Evolutionary conservation across 2,888 invertebrate species (phyloP).

Genomic region (Drosophila anomelani): DNA sequence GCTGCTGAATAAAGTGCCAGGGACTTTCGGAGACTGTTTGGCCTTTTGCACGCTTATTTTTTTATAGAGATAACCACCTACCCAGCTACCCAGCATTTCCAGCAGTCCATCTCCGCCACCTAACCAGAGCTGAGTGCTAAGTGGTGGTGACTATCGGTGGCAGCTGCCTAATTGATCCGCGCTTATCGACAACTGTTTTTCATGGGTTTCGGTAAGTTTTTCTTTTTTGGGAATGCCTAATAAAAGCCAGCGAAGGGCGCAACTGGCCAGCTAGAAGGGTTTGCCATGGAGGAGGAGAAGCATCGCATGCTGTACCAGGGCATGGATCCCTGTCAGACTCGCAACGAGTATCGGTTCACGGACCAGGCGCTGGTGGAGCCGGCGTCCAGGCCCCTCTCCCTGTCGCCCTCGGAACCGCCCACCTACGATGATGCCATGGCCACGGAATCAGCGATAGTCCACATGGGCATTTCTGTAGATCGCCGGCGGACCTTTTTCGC

Average conservation of each 20-base stretch:
- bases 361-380: background rate
- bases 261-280: background rate
- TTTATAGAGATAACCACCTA: background rate
- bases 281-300: conserved; percentile 55
- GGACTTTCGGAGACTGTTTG: background rate
- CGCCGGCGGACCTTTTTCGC: conserved; percentile 27
- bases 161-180: conserved; percentile 28
- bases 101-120: background rate
- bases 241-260: conserved; percentile 11
- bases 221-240: background rate
- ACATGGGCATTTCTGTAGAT: background rate
- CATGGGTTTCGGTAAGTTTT: background rate
- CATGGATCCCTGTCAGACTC: conserved; percentile 40
- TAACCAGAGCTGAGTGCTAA: background rate
- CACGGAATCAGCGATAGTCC: conserved; percentile 5
- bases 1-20: conserved; percentile 4
- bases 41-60: background rate
- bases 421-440: conserved; percentile 52
- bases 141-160: conserved; percentile 6
- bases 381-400: background rate
- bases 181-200: conserved; percentile 34
- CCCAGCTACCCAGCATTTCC: background rate
- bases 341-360: too few relatives aligned
- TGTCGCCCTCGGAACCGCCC: conserved; percentile 40
- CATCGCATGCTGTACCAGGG: conserved; percentile 64